These are phyloP conservation scores for Eucriotettix oculatus DNA, from an alignment of 2,888 invertebrate species.

Conservation along the genomic window DNA sequence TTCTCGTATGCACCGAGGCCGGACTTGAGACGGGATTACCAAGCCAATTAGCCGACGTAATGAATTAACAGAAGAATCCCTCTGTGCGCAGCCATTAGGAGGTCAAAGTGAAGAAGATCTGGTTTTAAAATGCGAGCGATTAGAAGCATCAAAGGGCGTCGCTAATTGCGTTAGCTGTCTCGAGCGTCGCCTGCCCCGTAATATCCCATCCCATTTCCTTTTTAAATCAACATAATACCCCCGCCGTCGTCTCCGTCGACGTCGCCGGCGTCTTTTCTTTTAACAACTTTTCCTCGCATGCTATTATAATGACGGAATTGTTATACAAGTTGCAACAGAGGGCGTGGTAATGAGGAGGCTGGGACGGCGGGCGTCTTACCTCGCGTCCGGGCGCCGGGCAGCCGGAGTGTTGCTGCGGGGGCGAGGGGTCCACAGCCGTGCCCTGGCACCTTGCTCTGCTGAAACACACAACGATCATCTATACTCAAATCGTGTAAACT, in stretches of 20 bases:
- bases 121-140: background rate
- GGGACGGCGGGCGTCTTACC: constrained; percentile 14
- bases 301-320: constrained; percentile 24
- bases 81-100: background rate
- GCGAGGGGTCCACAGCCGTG: no score
- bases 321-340: constrained; percentile 24
- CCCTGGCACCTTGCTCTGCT: no score
- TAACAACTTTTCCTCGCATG: constrained; percentile 8
- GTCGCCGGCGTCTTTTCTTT: no score
- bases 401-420: no score
- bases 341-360: no score
- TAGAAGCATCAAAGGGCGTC: background rate
- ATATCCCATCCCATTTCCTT: background rate
- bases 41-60: background rate
- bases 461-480: no score
- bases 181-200: background rate
- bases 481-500: no score
- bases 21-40: no score
- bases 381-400: background rate
- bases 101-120: background rate
- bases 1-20: no score
- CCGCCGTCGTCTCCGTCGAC: background rate
- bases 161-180: background rate
- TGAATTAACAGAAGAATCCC: background rate
- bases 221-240: background rate